Conservation (phyloP, 2,888 invertebrate genomes). For the Corythucha ciliata region DNA sequence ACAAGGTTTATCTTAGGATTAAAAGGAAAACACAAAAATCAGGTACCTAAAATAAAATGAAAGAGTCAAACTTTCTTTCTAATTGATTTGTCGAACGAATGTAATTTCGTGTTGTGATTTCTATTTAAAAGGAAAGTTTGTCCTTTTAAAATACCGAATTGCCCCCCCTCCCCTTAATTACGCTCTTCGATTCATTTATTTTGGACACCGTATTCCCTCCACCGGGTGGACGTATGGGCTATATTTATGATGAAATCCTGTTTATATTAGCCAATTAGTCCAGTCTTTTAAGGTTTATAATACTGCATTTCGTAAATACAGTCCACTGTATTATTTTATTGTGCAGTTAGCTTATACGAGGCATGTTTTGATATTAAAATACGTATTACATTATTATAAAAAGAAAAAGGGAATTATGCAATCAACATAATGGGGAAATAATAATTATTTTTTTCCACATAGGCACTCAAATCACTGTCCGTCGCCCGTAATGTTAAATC, state of each 20-base stretch:
- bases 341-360: not conserved
- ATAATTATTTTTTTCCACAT: too few relatives aligned
- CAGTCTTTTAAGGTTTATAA: not conserved
- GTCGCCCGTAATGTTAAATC: too few relatives aligned
- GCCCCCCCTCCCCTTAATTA: too few relatives aligned
- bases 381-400: not conserved
- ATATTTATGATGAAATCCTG: not conserved
- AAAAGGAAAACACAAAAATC: constrained; percentile 18
- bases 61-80: too few relatives aligned
- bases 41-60: constrained; percentile 13
- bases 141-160: too few relatives aligned
- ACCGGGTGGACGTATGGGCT: too few relatives aligned
- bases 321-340: not conserved
- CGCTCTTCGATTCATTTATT: too few relatives aligned
- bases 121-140: constrained; percentile 3
- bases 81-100: too few relatives aligned
- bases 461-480: too few relatives aligned
- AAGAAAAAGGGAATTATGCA: too few relatives aligned
- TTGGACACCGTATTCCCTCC: not conserved
- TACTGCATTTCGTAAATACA: not conserved
- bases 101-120: constrained; percentile 23
- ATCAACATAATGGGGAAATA: too few relatives aligned
- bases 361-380: not conserved
- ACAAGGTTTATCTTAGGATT: constrained; percentile 12
- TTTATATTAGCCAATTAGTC: not conserved